Conservation (phyloP, 2,888 invertebrate species). For the Lamproptera curius region DNA sequence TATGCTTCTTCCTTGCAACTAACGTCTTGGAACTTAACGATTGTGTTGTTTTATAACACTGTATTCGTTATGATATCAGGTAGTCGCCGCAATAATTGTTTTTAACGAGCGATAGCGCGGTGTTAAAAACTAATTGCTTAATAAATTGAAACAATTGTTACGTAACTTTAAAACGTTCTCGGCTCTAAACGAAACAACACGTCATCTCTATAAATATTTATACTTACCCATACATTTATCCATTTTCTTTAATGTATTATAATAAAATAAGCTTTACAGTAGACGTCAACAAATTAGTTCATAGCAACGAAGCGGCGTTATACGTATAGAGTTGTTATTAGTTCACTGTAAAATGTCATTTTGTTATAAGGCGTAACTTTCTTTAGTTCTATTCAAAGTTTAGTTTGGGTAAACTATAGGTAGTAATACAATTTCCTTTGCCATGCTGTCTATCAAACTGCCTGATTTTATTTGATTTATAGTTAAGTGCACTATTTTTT, state of each 20-base stretch:
- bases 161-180: neutral
- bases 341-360: neutral
- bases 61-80: slow-evolving; percentile 12
- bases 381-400: too few relatives aligned
- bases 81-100: slow-evolving; percentile 9
- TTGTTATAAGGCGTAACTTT: neutral
- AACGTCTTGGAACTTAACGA: too few relatives aligned
- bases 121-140: slow-evolving; percentile 12
- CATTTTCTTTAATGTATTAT: neutral
- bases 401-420: too few relatives aligned
- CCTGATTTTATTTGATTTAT: too few relatives aligned
- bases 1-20: too few relatives aligned
- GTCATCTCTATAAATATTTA: neutral
- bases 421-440: too few relatives aligned
- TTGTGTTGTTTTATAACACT: too few relatives aligned
- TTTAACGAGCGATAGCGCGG: slow-evolving; percentile 4
- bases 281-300: neutral
- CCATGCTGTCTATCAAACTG: too few relatives aligned
- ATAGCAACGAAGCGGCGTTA: too few relatives aligned
- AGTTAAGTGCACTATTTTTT: too few relatives aligned
- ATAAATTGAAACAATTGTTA: slow-evolving; percentile 4
- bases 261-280: neutral
- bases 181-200: too few relatives aligned
- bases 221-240: neutral
- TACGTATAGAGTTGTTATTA: too few relatives aligned